phyloP scores from a whole-genome alignment of 2,797 vertebrate species.

The Ctenopoma multispine region DNA sequence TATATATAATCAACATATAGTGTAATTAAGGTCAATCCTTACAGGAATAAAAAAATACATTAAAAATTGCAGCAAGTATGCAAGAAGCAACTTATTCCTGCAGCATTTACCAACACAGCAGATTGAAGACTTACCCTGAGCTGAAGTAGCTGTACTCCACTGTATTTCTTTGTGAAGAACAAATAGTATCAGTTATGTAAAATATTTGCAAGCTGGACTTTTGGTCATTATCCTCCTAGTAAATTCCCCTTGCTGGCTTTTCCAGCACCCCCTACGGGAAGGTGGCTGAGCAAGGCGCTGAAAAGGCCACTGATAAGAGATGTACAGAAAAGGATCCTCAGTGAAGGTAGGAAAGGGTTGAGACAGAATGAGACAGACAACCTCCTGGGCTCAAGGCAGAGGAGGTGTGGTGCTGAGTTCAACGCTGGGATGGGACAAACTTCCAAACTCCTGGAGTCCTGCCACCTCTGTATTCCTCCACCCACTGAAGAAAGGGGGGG shows the following conservation, averaged over 20 bases:
- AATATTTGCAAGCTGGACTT: slow-evolving; percentile 58
- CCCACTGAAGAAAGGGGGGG: slow-evolving; percentile 74
- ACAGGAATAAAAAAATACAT: neutral
- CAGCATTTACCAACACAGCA: neutral
- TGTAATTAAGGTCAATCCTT: slow-evolving; percentile 30
- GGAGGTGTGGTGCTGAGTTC: slow-evolving; percentile 77
- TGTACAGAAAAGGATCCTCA: slow-evolving; percentile 51
- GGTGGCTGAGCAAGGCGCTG: slow-evolving; percentile 49
- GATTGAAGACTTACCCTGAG: slow-evolving; percentile 77
- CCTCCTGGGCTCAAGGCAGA: slow-evolving; percentile 76
- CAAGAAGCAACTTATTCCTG: slow-evolving; percentile 6
- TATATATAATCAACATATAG: slow-evolving; percentile 25
- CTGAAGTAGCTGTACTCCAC: slow-evolving; percentile 74
- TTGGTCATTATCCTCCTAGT: slow-evolving; percentile 81
- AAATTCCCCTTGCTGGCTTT: slow-evolving; percentile 59
- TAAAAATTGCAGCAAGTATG: slow-evolving; percentile 7
- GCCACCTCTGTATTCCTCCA: slow-evolving; percentile 80
- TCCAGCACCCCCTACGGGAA: slow-evolving; percentile 70
- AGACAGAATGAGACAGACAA: slow-evolving; percentile 62
- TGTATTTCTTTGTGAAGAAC: slow-evolving; percentile 56
- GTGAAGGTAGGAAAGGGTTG: slow-evolving; percentile 35
- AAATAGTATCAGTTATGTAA: slow-evolving; percentile 44
- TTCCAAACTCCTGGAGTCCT: slow-evolving; percentile 77
- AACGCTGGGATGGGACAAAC: slow-evolving; percentile 79
- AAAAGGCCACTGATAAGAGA: slow-evolving; percentile 52